A percentile compares a stretch with the other conserved stretches of the same genome.
Conservation (phyloP, 2,113 vertebrate genomes). For the Pygoscelis adeliae region DNA sequence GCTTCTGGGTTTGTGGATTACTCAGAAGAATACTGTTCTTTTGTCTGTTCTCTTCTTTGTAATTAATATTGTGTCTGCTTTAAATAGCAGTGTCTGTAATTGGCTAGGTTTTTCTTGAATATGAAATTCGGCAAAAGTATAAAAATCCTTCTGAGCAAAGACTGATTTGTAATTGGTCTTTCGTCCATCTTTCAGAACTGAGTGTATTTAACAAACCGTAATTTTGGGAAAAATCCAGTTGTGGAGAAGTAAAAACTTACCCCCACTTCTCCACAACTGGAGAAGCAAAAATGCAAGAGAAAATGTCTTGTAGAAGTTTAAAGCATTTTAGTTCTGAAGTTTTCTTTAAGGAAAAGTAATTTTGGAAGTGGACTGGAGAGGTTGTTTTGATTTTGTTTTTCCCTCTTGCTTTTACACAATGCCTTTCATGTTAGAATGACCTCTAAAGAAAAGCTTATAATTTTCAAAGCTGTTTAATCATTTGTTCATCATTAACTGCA, state of each 20-base stretch:
- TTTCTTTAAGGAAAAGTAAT: background rate
- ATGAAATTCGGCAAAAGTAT: background rate
- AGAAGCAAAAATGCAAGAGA: background rate
- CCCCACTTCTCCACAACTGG: background rate
- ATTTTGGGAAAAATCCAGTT: background rate
- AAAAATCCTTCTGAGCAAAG: background rate
- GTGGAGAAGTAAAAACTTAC: background rate
- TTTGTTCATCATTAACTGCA: background rate
- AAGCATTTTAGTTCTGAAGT: background rate
- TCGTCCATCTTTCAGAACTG: background rate
- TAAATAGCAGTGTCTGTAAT: background rate
- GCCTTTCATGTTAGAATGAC: background rate
- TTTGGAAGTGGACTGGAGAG: background rate
- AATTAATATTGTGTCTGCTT: background rate
- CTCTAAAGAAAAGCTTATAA: background rate
- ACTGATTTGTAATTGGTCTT: background rate
- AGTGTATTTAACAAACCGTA: background rate
- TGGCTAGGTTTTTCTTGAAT: background rate
- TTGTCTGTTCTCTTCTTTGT: background rate
- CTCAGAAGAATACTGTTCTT: accelerated
- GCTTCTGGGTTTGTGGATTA: background rate
- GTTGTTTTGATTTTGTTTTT: background rate
- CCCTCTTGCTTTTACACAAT: background rate
- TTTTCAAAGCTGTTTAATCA: background rate
- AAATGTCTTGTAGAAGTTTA: background rate